Conservation (phyloP, 2,888 invertebrate genomes). For the Schizotus pectinicornis region DNA sequence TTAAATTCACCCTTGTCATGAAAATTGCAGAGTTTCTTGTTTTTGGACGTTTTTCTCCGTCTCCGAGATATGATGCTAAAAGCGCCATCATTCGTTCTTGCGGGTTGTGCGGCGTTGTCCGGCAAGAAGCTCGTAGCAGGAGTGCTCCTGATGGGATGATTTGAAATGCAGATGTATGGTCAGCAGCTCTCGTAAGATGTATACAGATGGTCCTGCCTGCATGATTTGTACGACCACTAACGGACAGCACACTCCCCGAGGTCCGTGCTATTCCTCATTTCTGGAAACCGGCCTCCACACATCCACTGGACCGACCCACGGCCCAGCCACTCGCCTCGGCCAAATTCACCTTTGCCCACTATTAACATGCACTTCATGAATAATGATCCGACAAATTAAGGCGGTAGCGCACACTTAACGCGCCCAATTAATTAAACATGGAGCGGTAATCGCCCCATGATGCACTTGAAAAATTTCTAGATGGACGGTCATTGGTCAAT, state of each 20-base stretch:
- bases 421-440: conserved; percentile 17
- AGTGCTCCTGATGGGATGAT: conserved; percentile 37
- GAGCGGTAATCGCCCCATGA: too few species aligned
- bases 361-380: conserved; percentile 38
- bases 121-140: conserved; percentile 2
- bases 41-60: too few species aligned
- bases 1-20: too few species aligned
- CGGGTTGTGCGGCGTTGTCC: conserved; percentile 21
- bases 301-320: conserved; percentile 3
- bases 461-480: too few species aligned
- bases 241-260: conserved; percentile 43
- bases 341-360: conserved; percentile 22
- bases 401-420: conserved; percentile 12
- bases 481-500: too few species aligned
- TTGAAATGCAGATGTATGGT: conserved; percentile 57
- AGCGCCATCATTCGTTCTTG: too few species aligned
- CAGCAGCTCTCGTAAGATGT: conserved; percentile 50
- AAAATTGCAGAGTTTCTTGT: too few species aligned
- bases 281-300: conserved; percentile 12
- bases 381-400: conserved; percentile 42
- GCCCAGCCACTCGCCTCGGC: conserved; percentile 15
- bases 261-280: conserved; percentile 26
- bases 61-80: too few species aligned
- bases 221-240: conserved; percentile 57
- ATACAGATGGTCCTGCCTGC: conserved; percentile 54